A percentile compares a stretch with the other conserved stretches of the same genome.
phyloP scores from a whole-genome alignment of 2,113 vertebrate genomes.

The Axis porcinus region DNA sequence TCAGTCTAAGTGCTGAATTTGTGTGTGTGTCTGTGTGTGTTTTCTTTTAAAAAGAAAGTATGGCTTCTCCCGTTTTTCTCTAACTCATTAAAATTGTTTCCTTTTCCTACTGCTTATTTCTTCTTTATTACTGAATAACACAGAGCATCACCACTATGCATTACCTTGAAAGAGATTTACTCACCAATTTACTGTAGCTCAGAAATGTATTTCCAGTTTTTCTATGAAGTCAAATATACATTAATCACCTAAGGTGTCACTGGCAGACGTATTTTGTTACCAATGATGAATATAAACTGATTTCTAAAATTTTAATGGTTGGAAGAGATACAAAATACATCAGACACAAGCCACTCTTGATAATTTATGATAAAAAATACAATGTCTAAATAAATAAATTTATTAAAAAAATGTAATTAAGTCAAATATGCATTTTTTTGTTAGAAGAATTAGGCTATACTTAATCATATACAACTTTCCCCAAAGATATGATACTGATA shows the following conservation, averaged over 20 bases:
- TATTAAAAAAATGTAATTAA: conserved; percentile 31
- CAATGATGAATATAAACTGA: neutral
- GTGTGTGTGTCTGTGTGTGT: neutral
- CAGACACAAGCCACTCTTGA: neutral
- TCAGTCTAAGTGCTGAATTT: neutral
- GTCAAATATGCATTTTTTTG: neutral
- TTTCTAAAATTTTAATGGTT: neutral
- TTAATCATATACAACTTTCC: neutral
- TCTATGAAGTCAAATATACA: neutral
- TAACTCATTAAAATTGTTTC: neutral
- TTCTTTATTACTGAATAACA: neutral
- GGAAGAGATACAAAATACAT: neutral
- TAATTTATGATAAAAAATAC: neutral
- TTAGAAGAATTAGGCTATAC: neutral
- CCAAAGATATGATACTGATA: neutral
- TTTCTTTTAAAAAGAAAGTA: conserved; percentile 6
- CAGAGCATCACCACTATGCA: neutral
- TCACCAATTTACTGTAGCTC: neutral
- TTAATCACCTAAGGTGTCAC: neutral
- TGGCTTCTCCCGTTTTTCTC: neutral
- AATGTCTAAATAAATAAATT: neutral
- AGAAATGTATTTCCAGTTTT: neutral
- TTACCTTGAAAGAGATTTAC: neutral
- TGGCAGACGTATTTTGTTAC: neutral
- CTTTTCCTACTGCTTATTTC: neutral